Percentiles rank a stretch among this genome's conserved stretches.
Evolutionary conservation across 2,888 invertebrate genomes (phyloP).

Genomic region (Agonopterix subpropinquella): DNA sequence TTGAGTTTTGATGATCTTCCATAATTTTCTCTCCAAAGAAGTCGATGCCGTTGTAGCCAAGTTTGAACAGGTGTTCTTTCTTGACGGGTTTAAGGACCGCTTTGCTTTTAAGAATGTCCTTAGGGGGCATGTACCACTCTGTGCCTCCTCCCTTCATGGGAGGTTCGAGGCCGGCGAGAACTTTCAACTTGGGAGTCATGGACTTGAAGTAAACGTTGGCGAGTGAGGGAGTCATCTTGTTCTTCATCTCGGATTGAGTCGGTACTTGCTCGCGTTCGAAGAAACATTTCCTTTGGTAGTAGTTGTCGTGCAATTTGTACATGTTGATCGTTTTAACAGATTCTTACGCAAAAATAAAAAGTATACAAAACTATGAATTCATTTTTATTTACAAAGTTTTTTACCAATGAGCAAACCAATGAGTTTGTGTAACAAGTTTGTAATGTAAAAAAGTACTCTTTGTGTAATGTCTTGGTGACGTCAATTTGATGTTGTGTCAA

Average conservation of each 20-base stretch:
- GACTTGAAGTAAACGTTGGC: slow-evolving; percentile 59
- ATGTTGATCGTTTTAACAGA: slow-evolving; percentile 13
- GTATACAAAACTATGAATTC: slow-evolving; percentile 1
- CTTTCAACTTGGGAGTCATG: slow-evolving; percentile 47
- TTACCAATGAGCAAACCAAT: neutral
- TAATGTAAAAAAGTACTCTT: too few relatives aligned
- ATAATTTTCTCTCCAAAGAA: slow-evolving; percentile 33
- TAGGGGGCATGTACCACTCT: slow-evolving; percentile 55
- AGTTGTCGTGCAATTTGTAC: slow-evolving; percentile 43
- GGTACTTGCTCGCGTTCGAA: slow-evolving; percentile 52
- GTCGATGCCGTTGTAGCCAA: slow-evolving; percentile 43
- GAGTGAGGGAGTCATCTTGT: slow-evolving; percentile 46
- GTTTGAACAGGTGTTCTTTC: slow-evolving; percentile 34
- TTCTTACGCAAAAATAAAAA: slow-evolving; percentile 1
- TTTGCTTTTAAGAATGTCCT: slow-evolving; percentile 42
- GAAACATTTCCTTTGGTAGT: slow-evolving; percentile 50
- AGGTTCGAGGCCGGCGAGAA: slow-evolving; percentile 57
- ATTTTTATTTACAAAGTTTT: neutral
- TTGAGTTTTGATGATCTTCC: slow-evolving; percentile 25
- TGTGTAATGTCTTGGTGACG: too few relatives aligned
- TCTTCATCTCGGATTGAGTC: slow-evolving; percentile 48
- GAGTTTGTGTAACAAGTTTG: neutral
- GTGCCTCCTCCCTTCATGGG: slow-evolving; percentile 52
- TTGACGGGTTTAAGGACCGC: slow-evolving; percentile 45
- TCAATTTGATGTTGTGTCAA: too few relatives aligned